A percentile compares a stretch with the other conserved stretches of the same genome.
Conservation (phyloP, 2,113 vertebrate species). For the Pycnonotus jocosus region DNA sequence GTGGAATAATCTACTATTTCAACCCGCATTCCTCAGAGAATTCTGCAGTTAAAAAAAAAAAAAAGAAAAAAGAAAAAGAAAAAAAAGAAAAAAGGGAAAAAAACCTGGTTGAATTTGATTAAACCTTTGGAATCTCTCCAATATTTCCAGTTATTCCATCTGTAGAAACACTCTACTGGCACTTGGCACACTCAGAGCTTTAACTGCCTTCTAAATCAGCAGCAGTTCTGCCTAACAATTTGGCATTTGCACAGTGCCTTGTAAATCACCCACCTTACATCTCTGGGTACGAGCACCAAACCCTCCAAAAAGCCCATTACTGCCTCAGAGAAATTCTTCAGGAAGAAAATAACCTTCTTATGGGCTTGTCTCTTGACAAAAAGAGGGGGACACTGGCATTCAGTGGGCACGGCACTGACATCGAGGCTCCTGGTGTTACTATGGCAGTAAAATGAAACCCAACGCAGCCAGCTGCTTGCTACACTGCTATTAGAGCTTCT, state of each 20-base stretch:
- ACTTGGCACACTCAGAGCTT: constrained; percentile 67
- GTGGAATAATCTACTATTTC: constrained; percentile 60
- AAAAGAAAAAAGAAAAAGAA: accelerated
- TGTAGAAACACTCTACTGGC: constrained; percentile 69
- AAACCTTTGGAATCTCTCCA: constrained; percentile 67
- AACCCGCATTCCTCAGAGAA: constrained; percentile 26
- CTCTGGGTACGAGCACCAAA: background rate
- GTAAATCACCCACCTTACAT: constrained; percentile 63
- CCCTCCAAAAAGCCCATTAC: constrained; percentile 35
- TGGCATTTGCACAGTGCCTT: constrained; percentile 65
- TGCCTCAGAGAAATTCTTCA: background rate
- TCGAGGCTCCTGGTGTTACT: constrained; percentile 26
- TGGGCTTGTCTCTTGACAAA: background rate
- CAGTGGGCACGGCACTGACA: background rate
- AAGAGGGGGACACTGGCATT: background rate
- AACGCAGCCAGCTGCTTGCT: constrained; percentile 20
- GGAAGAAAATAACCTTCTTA: background rate
- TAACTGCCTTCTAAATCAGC: constrained; percentile 70
- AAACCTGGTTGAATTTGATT: constrained; percentile 65
- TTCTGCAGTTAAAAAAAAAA: constrained; percentile 19
- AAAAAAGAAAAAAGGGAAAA: background rate
- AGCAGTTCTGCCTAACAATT: constrained; percentile 67
- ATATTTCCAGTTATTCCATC: constrained; percentile 73
- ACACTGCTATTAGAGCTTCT: background rate
- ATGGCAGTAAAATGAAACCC: constrained; percentile 24